Percentiles rank a stretch among this genome's conserved stretches.
Conservation (phyloP, 2,888 invertebrate species). For the Philonicus albiceps region DNA sequence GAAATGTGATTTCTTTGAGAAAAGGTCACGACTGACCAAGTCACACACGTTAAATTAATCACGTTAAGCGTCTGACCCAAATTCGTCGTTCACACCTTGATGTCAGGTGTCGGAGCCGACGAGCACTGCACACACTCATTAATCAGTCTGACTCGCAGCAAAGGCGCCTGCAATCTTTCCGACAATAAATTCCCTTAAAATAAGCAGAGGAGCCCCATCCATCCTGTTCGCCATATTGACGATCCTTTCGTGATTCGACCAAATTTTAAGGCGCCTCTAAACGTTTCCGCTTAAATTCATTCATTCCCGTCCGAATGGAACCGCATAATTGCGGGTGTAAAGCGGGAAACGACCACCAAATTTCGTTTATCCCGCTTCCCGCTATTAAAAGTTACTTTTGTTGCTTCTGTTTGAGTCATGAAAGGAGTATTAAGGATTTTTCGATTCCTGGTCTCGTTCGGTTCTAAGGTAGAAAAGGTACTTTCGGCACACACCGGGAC, state of each 20-base stretch:
- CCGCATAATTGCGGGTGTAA: slow-evolving; percentile 34
- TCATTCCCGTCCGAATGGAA: slow-evolving; percentile 13
- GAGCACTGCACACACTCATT: neutral
- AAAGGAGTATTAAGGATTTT: slow-evolving; percentile 30
- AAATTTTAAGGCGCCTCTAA: slow-evolving; percentile 36
- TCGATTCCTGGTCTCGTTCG: neutral
- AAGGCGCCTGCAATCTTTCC: slow-evolving; percentile 12
- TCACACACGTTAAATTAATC: slow-evolving; percentile 1
- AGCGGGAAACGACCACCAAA: slow-evolving; percentile 10
- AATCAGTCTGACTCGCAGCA: slow-evolving; percentile 1
- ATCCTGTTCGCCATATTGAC: neutral
- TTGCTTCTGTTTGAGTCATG: neutral
- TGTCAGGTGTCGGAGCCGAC: slow-evolving; percentile 21
- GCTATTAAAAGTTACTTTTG: slow-evolving; percentile 20
- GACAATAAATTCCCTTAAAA: neutral
- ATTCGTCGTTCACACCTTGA: slow-evolving; percentile 7
- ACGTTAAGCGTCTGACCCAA: neutral
- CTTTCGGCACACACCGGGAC: neutral
- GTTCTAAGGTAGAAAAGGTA: neutral
- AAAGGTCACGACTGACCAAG: neutral
- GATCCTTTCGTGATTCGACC: slow-evolving; percentile 32
- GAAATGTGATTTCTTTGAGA: neutral
- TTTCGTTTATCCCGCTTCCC: slow-evolving; percentile 21
- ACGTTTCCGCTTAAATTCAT: slow-evolving; percentile 27
- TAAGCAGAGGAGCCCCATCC: neutral